Evolutionary conservation across 2,113 vertebrate species (phyloP).

Genomic region (Cololabis saira): DNA sequence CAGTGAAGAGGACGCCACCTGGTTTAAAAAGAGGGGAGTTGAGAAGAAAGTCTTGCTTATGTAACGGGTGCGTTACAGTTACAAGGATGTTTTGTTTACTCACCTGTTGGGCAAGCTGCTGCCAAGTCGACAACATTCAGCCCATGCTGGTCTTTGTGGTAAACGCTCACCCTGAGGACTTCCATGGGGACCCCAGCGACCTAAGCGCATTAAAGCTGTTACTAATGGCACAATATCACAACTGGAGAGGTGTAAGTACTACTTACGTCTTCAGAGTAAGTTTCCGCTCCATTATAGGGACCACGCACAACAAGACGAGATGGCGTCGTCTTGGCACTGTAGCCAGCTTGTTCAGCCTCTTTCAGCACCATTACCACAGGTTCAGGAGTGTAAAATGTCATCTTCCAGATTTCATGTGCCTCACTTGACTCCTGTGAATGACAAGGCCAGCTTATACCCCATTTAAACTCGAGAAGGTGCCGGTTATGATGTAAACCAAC

Average conservation of each 20-base stretch:
- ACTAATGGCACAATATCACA: accelerated
- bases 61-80: too few relatives aligned
- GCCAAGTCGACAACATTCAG: constrained; percentile 57
- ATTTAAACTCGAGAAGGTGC: too few relatives aligned
- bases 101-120: constrained; percentile 78
- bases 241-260: accelerated
- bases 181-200: constrained; percentile 81
- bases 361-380: constrained; percentile 64
- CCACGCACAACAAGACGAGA: constrained; percentile 74
- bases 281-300: constrained; percentile 71
- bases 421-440: constrained; percentile 23
- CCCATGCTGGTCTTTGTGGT: constrained; percentile 73
- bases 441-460: too few relatives aligned
- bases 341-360: constrained; percentile 73
- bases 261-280: constrained; percentile 75
- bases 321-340: constrained; percentile 51
- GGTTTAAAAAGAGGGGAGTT: too few relatives aligned
- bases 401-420: constrained; percentile 73
- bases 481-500: not conserved
- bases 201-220: constrained; percentile 46
- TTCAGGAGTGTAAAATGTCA: constrained; percentile 75
- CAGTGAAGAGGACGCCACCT: constrained; percentile 79
- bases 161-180: constrained; percentile 78
- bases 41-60: too few relatives aligned
- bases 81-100: not conserved